Evolutionary conservation across 2,888 invertebrate genomes (phyloP), one percentile per base, ranked within the genome.

Genomic region (Perizoma flavofasciatum): DNA sequence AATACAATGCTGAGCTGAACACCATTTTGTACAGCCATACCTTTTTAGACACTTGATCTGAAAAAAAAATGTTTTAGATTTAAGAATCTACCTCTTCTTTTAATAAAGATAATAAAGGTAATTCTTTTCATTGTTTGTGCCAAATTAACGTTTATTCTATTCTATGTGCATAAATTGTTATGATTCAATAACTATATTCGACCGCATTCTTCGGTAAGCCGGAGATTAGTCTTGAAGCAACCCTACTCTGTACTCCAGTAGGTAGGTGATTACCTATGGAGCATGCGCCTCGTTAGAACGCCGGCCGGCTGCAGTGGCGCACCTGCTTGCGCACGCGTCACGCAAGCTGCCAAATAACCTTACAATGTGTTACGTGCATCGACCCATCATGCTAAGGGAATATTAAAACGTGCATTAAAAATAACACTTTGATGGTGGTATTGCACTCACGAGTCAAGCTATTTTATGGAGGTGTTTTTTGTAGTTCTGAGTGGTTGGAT

Each of bases 291-390:
- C 75, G 75, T 81, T 81, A 79, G 81, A 74, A 78, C 63, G 86
- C 88, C 89, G 85, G 86, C 88, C 89, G 85, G 90, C 81, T 88
- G 90, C 84, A 78, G 80, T 50, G 59, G 75, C 78, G 82, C 91
- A 91, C 89, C 90, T 89, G 71, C 70, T 65, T 70, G 71, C 75
- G 77, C 80, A 73, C 74, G 75, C 77, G 77, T 69, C 68, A 60
- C 68, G 73, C 76, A 70, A 69, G 68, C 68, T 61, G 69, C 76
- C 70, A 66, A 66, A 67, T 70, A 69, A 62, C 66, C 65, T 63
- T 61, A 66, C 68, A 57, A 62, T 65, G 67, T 69, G 61, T 67
- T 65, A 71, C 59, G 63, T 63, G 63, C 67, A 67, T 55, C 53
- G 33, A 43, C 22, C 51, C 39, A 60, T 22, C 37, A 37, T 37